Evolutionary conservation across 2,113 vertebrate genomes (phyloP).

Genomic region (Probosciger aterrimus): DNA sequence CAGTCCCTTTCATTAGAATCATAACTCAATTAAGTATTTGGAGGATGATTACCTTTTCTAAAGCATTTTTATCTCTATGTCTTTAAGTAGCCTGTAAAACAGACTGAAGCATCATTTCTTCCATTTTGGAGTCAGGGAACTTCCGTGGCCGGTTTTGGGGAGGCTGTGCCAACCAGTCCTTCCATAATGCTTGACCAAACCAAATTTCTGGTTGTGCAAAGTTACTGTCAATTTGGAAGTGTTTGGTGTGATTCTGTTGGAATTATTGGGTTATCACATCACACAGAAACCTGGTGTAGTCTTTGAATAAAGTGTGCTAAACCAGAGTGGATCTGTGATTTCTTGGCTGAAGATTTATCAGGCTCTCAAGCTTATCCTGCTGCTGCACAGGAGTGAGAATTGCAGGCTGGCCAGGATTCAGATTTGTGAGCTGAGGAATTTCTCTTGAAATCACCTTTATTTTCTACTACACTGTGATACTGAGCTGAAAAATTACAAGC

Average conservation of each 20-base stretch:
- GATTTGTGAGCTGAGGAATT: neutral
- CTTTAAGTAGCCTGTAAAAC: neutral
- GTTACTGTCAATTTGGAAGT: neutral
- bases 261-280: neutral
- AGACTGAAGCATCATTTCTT: neutral
- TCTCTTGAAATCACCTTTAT: neutral
- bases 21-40: neutral
- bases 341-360: neutral
- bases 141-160: neutral
- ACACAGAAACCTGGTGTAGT: neutral
- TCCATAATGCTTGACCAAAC: neutral
- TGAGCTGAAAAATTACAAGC: neutral
- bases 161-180: neutral
- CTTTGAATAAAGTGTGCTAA: neutral
- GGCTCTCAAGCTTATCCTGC: neutral
- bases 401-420: neutral
- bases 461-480: neutral
- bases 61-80: neutral
- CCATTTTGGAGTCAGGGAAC: neutral
- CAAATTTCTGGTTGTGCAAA: neutral
- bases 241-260: neutral
- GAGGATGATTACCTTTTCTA: neutral
- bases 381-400: neutral
- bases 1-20: neutral
- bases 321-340: neutral